Evolutionary conservation across 2,888 invertebrate genomes (phyloP), one percentile per base, ranked within the genome.

Genomic region (Endotricha flammealis): DNA sequence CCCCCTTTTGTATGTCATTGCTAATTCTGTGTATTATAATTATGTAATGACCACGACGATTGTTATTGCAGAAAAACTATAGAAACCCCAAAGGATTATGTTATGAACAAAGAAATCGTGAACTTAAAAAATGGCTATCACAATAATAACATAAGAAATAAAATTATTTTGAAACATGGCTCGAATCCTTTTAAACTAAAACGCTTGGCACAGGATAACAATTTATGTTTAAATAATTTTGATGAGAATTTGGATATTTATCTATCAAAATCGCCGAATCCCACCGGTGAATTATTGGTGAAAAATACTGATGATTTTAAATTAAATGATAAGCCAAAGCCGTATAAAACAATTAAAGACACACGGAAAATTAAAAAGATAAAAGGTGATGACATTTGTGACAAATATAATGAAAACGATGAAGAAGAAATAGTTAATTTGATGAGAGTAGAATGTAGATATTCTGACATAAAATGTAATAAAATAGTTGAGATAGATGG

Each of bases 51-150:
- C n/a, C n/a, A n/a, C n/a, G n/a, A n/a, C n/a, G n/a, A n/a, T n/a
- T n/a, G n/a, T n/a, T n/a, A n/a, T 67, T 71, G 38, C 52, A 77
- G 76, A 39, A 70, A 62, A 57, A 55, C 60, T 23, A 53, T 59
- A 34, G 67, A 51, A 50, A 61, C 53, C 47, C 40, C 50, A n/a
- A 75, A 64, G 57, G 64, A 64, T 36, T 61, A 42, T 38, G 64
- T 59, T 44, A 49, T 71, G 23, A 73, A 64, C 37, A 75, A 63
- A 38, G 75, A 80, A 56, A 65, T 81, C 25, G 53, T 58, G 1
- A 76, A 76, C 54, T 53, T 79, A 33, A 68, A 65, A n/a, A 62
- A 67, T 36, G 60, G 55, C 10, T 78, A 73, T 37, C 57, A 66
- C 16, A 70, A 62, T 33, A 60, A 64, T 11, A 68, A 79, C 53